Conservation (phyloP, 2,888 invertebrate species). For the Latrodectus elegans region DNA sequence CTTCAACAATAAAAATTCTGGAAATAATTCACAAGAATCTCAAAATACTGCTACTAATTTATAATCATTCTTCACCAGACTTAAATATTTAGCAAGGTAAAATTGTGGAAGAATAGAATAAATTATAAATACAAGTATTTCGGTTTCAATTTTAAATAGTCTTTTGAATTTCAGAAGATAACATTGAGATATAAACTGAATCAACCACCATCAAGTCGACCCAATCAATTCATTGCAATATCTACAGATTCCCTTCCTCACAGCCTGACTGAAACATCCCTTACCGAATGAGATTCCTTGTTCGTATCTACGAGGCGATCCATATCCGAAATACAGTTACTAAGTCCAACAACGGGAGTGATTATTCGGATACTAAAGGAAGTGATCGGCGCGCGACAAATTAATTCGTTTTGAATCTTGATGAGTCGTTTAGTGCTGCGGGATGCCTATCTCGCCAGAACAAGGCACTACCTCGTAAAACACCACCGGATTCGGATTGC, state of each 20-base stretch:
- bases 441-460: slow-evolving; percentile 17
- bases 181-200: no score
- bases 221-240: slow-evolving; percentile 11
- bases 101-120: no score
- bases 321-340: slow-evolving; percentile 9
- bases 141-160: no score
- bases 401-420: slow-evolving; percentile 68
- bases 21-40: no score
- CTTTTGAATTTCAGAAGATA: no score
- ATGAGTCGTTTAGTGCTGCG: slow-evolving; percentile 66
- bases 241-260: slow-evolving; percentile 19
- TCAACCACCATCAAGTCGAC: no score
- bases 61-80: no score
- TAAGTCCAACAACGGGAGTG: slow-evolving; percentile 20
- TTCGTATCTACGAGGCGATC: slow-evolving; percentile 35
- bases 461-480: slow-evolving; percentile 52
- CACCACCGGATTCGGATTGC: slow-evolving; percentile 50
- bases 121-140: no score
- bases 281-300: slow-evolving; percentile 27
- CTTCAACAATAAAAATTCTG: no score
- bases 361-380: slow-evolving; percentile 61
- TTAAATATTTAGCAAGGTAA: no score
- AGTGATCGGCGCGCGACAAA: slow-evolving; percentile 50
- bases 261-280: background rate
- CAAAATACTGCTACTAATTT: no score